Percentiles rank a stretch among this genome's conserved stretches.
Conservation (phyloP, 2,113 vertebrate species). For the Salvelinus fontinalis region DNA sequence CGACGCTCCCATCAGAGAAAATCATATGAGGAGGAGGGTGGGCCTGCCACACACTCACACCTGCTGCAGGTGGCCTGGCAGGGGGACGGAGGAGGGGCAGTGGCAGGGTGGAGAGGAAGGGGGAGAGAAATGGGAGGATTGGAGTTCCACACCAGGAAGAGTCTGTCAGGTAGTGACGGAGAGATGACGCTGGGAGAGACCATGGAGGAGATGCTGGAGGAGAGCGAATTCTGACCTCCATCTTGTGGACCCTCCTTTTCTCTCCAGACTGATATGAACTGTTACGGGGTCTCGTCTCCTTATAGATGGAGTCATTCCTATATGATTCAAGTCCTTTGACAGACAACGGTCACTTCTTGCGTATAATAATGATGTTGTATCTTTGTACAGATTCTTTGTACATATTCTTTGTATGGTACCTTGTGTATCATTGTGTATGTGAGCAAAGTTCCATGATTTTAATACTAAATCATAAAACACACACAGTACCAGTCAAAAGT, state of each 20-base stretch:
- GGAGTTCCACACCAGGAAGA: slow-evolving; percentile 66
- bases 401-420: not conserved
- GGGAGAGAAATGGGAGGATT: slow-evolving; percentile 19
- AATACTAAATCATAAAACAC: not conserved
- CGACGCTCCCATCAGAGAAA: slow-evolving; percentile 39
- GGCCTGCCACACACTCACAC: slow-evolving; percentile 43
- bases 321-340: too few relatives aligned
- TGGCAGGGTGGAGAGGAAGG: slow-evolving; percentile 9
- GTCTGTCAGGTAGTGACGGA: slow-evolving; percentile 88
- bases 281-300: not conserved
- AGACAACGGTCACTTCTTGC: not conserved
- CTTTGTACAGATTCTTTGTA: not conserved
- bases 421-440: slow-evolving; percentile 15
- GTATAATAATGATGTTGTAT: not conserved
- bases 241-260: not conserved
- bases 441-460: not conserved
- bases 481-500: not conserved
- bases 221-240: slow-evolving; percentile 79
- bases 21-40: slow-evolving; percentile 56
- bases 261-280: not conserved
- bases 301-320: not conserved
- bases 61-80: slow-evolving; percentile 62
- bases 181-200: slow-evolving; percentile 86
- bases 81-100: slow-evolving; percentile 20
- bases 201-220: slow-evolving; percentile 87